These are phyloP conservation scores for Urocynchramus pylzowi DNA, from an alignment of 2,113 vertebrate species.

Conservation along the genomic window DNA sequence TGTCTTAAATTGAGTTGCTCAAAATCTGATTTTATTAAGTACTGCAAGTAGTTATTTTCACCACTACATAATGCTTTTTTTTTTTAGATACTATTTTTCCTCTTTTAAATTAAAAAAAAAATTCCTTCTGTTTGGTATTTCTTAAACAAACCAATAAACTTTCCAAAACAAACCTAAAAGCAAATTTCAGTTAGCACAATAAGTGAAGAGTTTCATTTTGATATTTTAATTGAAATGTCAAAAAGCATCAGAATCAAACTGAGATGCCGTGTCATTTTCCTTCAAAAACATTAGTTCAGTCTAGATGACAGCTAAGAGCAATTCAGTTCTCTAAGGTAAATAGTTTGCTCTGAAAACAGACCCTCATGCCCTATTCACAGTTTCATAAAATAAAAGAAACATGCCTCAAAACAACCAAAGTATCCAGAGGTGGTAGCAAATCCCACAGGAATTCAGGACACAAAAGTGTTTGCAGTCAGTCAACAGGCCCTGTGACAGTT, in stretches of 20 bases:
- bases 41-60: neutral
- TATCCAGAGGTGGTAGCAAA: neutral
- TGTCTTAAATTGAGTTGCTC: neutral
- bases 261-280: neutral
- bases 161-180: neutral
- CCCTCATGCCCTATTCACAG: neutral
- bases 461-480: neutral
- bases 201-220: neutral
- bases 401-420: neutral
- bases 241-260: slow-evolving; percentile 3
- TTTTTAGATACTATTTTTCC: neutral
- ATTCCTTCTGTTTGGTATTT: neutral
- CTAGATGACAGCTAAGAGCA: neutral
- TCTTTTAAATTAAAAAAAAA: neutral
- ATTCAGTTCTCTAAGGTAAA: neutral
- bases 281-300: neutral
- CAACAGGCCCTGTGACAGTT: neutral
- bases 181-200: neutral
- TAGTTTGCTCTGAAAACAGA: neutral
- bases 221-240: neutral
- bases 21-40: neutral
- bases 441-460: neutral
- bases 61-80: neutral
- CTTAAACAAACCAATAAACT: neutral
- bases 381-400: neutral